Conservation (phyloP, 2,888 invertebrate genomes). For the Halocaridina rubra region DNA sequence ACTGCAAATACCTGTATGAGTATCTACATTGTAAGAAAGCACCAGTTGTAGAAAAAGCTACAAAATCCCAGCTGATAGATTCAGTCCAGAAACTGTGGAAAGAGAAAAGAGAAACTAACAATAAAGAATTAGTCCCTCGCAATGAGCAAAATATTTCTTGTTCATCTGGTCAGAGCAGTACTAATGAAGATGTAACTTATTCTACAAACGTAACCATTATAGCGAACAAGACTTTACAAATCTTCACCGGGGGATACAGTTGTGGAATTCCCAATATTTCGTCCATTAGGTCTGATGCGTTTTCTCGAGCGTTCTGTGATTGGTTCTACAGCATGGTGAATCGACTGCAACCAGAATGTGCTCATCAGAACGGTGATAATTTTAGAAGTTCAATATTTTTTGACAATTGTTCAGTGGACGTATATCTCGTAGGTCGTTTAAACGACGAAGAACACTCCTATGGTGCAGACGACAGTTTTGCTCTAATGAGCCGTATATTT, state of each 20-base stretch:
- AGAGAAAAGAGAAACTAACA: too few species aligned
- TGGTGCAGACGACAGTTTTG: neutral
- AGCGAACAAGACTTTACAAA: neutral
- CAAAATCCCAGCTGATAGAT: neutral
- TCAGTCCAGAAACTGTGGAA: slow-evolving; percentile 11
- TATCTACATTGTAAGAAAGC: slow-evolving; percentile 2
- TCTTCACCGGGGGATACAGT: too few species aligned
- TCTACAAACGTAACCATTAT: neutral
- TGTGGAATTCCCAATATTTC: too few species aligned
- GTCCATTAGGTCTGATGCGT: slow-evolving; percentile 53
- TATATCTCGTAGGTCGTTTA: slow-evolving; percentile 27
- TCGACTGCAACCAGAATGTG: slow-evolving; percentile 40
- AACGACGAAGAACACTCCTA: slow-evolving; percentile 3
- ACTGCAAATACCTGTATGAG: neutral
- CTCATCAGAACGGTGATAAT: slow-evolving; percentile 16
- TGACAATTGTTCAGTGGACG: slow-evolving; percentile 29
- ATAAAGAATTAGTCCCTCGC: neutral
- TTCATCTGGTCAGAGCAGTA: slow-evolving; percentile 15
- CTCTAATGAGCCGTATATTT: slow-evolving; percentile 14
- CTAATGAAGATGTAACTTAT: neutral
- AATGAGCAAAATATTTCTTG: neutral
- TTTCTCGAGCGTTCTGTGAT: slow-evolving; percentile 41
- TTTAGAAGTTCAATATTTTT: slow-evolving; percentile 33
- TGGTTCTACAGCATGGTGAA: slow-evolving; percentile 58
- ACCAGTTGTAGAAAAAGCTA: neutral